Evolutionary conservation across 1,140 invertebrate species (phyloP).

Genomic region (Microplitis mediator): DNA sequence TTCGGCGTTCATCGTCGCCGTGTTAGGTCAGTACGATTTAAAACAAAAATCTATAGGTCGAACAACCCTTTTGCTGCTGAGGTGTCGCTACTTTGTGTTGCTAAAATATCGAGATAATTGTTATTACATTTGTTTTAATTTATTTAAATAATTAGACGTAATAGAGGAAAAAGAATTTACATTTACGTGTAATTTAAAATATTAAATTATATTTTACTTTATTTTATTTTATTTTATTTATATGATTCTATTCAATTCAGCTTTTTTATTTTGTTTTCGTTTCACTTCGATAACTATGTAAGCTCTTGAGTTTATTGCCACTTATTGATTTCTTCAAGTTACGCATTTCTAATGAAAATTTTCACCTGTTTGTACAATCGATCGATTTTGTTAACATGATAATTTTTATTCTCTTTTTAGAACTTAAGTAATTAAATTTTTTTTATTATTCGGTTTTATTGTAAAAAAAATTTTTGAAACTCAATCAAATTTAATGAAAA

Average conservation of each 20-base stretch:
- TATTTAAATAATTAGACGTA: too few relatives aligned
- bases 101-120: neutral
- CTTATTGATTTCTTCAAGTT: constrained; percentile 48
- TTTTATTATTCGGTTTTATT: too few relatives aligned
- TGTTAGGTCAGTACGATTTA: neutral
- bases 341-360: constrained; percentile 26
- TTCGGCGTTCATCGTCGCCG: neutral
- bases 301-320: constrained; percentile 38
- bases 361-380: neutral
- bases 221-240: too few relatives aligned
- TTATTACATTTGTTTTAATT: too few relatives aligned
- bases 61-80: neutral
- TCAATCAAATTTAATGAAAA: too few relatives aligned
- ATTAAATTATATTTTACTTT: too few relatives aligned
- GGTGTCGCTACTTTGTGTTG: neutral
- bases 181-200: too few relatives aligned
- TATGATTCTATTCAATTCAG: too few relatives aligned
- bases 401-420: neutral
- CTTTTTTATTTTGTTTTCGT: neutral
- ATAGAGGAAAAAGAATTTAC: too few relatives aligned
- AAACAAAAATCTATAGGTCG: neutral
- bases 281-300: neutral
- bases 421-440: too few relatives aligned
- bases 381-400: neutral
- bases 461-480: too few relatives aligned